Evolutionary conservation across 2,113 vertebrate genomes (phyloP).

Genomic region (Pantherophis guttatus): DNA sequence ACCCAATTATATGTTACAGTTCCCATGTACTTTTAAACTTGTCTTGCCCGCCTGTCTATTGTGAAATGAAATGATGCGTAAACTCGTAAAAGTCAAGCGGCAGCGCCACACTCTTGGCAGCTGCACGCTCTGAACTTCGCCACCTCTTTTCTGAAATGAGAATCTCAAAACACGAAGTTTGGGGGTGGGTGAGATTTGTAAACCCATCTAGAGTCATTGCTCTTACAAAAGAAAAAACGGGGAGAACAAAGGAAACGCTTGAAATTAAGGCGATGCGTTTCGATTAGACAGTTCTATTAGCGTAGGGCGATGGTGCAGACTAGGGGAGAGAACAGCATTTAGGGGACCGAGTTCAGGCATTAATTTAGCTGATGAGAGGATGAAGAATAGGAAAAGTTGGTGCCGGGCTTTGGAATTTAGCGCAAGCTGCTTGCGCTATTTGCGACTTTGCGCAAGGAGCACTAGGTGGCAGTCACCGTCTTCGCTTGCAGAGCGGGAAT

Average conservation of each 20-base stretch:
- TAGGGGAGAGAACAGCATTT: not conserved
- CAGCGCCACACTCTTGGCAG: not conserved
- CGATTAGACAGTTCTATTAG: not conserved
- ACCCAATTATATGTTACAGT: conserved; percentile 64
- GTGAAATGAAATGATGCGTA: conserved; percentile 8
- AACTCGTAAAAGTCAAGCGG: not conserved
- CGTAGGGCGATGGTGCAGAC: not conserved
- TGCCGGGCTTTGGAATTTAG: not conserved
- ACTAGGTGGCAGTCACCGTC: conserved; percentile 65
- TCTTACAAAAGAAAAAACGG: not conserved
- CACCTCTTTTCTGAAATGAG: not conserved
- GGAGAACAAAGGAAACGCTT: not conserved
- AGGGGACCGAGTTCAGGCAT: not conserved
- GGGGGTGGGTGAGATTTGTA: not conserved
- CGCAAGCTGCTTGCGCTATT: not conserved
- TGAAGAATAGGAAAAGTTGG: not conserved
- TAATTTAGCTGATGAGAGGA: not conserved
- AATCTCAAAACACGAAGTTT: not conserved
- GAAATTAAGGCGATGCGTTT: not conserved
- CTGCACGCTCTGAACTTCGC: not conserved
- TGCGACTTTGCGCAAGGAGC: not conserved
- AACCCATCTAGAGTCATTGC: not conserved
- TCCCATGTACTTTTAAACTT: conserved; percentile 65
- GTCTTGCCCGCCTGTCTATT: conserved; percentile 60
- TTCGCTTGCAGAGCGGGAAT: not conserved